These are phyloP conservation scores for Ceratothoa steindachneri DNA, from an alignment of 2,888 invertebrate genomes.

Conservation along the genomic window DNA sequence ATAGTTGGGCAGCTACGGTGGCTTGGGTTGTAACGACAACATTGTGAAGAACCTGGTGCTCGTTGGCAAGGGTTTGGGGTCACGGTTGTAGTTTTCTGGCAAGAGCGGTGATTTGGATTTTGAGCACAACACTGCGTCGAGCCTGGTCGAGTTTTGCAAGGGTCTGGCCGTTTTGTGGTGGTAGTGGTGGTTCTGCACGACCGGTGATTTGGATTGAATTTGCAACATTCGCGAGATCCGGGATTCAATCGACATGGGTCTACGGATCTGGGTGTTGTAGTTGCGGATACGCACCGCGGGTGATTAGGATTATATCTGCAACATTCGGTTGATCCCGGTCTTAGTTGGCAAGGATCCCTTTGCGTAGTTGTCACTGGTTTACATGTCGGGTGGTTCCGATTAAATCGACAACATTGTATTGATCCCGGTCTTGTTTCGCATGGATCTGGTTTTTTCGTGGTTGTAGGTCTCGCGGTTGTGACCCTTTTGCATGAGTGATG, in stretches of 20 bases:
- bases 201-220: constrained; percentile 16
- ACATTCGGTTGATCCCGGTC: not conserved
- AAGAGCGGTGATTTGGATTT: constrained; percentile 20
- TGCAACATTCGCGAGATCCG: constrained; percentile 23
- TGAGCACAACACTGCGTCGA: constrained; percentile 23
- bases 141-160: constrained; percentile 23
- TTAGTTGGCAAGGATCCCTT: constrained; percentile 4
- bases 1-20: constrained; percentile 17
- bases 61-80: not conserved
- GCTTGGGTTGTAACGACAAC: constrained; percentile 21
- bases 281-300: constrained; percentile 1
- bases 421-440: constrained; percentile 7
- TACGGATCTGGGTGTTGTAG: not conserved
- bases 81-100: constrained; percentile 24
- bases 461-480: too few relatives aligned
- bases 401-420: constrained; percentile 16
- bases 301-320: not conserved
- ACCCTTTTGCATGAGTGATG: too few relatives aligned
- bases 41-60: constrained; percentile 18
- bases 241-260: constrained; percentile 14
- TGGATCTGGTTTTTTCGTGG: too few relatives aligned
- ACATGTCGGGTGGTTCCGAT: constrained; percentile 16
- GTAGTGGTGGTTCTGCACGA: constrained; percentile 8
- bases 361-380: constrained; percentile 8
- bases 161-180: constrained; percentile 19